Evolutionary conservation across 2,113 vertebrate species (phyloP).

Genomic region (Poeciliopsis prolifica): DNA sequence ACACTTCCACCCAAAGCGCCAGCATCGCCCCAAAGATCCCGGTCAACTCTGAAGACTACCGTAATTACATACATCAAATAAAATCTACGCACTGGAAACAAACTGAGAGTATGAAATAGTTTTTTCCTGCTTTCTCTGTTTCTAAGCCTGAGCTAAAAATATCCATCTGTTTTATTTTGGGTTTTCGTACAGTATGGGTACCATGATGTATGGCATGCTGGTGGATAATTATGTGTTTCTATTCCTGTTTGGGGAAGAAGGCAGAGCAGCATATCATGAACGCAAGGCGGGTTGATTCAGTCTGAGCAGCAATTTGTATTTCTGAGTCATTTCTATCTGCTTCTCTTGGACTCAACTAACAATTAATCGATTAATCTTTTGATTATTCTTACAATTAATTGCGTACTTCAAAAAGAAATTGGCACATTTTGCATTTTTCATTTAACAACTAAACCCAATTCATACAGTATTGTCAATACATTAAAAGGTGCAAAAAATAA

Average conservation of each 20-base stretch:
- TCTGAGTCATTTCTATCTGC: constrained; percentile 2
- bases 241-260: constrained; percentile 30
- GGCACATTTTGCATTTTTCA: no score
- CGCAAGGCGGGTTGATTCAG: constrained; percentile 8
- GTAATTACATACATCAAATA: constrained; percentile 47
- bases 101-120: constrained; percentile 10
- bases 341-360: background rate
- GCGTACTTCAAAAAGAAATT: no score
- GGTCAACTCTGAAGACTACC: constrained; percentile 21
- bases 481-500: no score
- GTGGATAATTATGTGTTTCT: constrained; percentile 57
- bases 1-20: constrained; percentile 24
- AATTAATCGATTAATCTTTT: no score
- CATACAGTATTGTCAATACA: no score
- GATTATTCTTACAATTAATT: no score
- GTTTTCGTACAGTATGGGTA: constrained; percentile 33
- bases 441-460: no score
- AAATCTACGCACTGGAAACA: constrained; percentile 32
- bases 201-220: constrained; percentile 49
- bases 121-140: constrained; percentile 16
- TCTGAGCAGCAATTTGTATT: constrained; percentile 1
- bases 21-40: constrained; percentile 23
- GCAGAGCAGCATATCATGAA: constrained; percentile 1
- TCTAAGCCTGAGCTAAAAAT: constrained; percentile 42
- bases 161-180: constrained; percentile 47